Evolutionary conservation across 2,797 vertebrate species (phyloP), one percentile per base, ranked within the genome.

Genomic region (Amphiprion clarkii): DNA sequence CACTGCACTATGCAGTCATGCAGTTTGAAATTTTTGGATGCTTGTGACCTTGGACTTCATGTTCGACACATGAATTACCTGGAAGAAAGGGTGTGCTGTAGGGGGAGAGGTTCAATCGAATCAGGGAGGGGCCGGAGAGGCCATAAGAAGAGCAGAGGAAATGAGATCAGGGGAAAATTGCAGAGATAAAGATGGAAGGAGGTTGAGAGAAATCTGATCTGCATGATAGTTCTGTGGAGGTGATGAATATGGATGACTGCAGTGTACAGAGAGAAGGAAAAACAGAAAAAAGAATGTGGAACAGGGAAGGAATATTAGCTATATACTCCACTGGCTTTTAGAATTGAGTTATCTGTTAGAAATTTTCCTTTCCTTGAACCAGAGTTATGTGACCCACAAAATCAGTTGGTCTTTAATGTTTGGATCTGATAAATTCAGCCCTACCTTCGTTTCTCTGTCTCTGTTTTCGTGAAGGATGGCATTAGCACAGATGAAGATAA

Each of bases 401-500:
- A n/a, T 25, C 21, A 11, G 36, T 10, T 42, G 7, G 12, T 25
- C 6, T 23, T 2, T 16, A 3, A 3, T 25, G 29, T 40, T n/a
- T 27, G 3, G 9, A 29, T 68, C 4, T 4, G 0, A 42, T 9
- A 6, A 23, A 71, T 71, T 74, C 13, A 23, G n/a, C 13, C 65
- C 10, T 70, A 93, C 93, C 87, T 99, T 99, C 29, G 97, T 99
- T 85, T 99, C 98, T 60, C 96, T 95, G 93, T 99, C 98, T 76
- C 98, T 95, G 93, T 99, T 99, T 89, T 99, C 98, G 9, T 99
- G 98, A 23, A 99, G 95, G 80, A 99, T 98, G 75, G 98, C 98
- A 36, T 99, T 99, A 4, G 98, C 98, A 3, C 98, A 99, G 83
- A 99, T 99, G 78, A 99, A 99, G 83, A 99, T 98, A 84, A 99